Conservation (phyloP, 2,888 invertebrate species). For the Apomyelois bistriatella region DNA sequence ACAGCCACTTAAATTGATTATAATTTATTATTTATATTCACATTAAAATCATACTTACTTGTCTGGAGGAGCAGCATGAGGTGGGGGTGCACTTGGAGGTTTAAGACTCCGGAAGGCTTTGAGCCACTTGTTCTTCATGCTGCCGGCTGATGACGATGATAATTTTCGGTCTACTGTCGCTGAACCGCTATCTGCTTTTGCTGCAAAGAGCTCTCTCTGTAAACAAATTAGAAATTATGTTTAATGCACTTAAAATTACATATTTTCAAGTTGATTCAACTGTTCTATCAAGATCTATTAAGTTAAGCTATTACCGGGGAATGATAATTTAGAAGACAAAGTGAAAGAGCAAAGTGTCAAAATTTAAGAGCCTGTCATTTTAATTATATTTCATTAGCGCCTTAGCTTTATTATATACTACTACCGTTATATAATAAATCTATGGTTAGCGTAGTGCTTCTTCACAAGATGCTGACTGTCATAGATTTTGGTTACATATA, state of each 20-base stretch:
- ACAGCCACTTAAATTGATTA: too few species aligned
- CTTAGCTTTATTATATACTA: not conserved
- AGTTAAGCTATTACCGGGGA: conserved; percentile 18
- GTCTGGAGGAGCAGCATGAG: conserved; percentile 67
- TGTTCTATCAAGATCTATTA: too few species aligned
- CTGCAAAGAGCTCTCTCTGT: conserved; percentile 92
- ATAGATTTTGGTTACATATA: too few species aligned
- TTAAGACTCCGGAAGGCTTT: conserved; percentile 97
- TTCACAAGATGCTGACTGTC: too few species aligned
- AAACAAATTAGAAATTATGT: conserved; percentile 37
- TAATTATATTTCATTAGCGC: conserved; percentile 4
- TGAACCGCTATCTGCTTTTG: conserved; percentile 86
- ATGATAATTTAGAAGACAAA: conserved; percentile 2
- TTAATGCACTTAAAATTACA: too few species aligned
- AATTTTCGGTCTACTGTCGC: conserved; percentile 89
- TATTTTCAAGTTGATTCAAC: too few species aligned
- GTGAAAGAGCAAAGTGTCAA: conserved; percentile 16
- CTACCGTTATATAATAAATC: too few species aligned
- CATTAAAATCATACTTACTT: conserved; percentile 47
- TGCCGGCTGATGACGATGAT: conserved; percentile 90
- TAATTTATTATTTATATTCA: too few species aligned
- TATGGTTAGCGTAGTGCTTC: too few species aligned
- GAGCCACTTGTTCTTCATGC: conserved; percentile 98
- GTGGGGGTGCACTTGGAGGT: conserved; percentile 83
- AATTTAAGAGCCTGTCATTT: conserved; percentile 21